Conservation (phyloP, 2,888 invertebrate species). For the Eupithecia pulchellata region DNA sequence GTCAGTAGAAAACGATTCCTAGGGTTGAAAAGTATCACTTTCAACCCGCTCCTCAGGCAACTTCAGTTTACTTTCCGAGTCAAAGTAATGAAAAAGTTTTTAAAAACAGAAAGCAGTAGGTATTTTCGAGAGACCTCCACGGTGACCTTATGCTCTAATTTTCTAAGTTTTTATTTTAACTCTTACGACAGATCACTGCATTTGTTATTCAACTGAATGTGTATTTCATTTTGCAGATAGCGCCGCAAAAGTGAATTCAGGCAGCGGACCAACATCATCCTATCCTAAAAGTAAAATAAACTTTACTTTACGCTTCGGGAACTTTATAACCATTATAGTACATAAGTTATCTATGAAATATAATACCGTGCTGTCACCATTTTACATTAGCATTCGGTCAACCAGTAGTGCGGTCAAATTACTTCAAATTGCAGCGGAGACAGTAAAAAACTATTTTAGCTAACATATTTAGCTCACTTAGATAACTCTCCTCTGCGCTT, state of each 20-base stretch:
- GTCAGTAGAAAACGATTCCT: too few species aligned
- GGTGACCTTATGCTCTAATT: too few species aligned
- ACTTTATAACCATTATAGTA: not conserved
- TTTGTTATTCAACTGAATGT: too few species aligned
- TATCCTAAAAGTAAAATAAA: not conserved
- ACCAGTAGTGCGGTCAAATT: not conserved
- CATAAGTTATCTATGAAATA: not conserved
- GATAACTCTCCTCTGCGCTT: not conserved
- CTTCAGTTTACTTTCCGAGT: too few species aligned
- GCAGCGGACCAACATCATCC: not conserved
- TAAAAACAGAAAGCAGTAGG: too few species aligned
- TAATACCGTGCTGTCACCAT: conserved; percentile 28
- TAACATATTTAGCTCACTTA: not conserved
- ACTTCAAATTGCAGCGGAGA: not conserved
- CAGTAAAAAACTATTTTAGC: not conserved
- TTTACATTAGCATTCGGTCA: not conserved
- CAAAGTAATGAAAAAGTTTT: too few species aligned
- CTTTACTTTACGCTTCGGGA: not conserved
- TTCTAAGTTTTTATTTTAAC: too few species aligned
- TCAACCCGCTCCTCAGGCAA: too few species aligned
- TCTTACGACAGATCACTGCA: too few species aligned
- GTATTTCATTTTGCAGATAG: not conserved
- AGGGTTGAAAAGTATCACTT: too few species aligned
- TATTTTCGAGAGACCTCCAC: too few species aligned
- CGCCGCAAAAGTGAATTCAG: not conserved